Evolutionary conservation across 1,140 invertebrate species (phyloP), one percentile per base, ranked within the genome.

Genomic region (Cyclargus thomasi): DNA sequence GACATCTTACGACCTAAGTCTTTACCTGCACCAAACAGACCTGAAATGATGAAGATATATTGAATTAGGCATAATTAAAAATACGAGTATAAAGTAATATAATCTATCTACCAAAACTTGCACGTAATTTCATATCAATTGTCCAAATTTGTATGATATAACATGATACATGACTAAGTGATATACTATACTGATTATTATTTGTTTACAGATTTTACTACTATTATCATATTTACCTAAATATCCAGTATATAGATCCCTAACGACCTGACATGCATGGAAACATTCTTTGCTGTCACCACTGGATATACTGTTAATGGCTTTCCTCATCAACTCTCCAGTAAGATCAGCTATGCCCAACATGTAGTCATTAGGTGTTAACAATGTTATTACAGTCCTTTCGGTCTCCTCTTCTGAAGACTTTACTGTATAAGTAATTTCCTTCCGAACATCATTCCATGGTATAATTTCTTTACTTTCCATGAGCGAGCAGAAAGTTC

Each of bases 331-430:
- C 21, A 98, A 80, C 85, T 98, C 97, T 0, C 97, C 97, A 4
- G 96, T 97, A 10, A 97, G 90, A 90, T 98, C 97, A 7, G 95
- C 94, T 53, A 98, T 85, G 1, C 97, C 97, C n/a, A 98, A 84
- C 73, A 98, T 93, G 76, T 94, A 97, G 74, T 97, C 96, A 53
- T 81, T 83, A 0, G 93, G 93, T 14, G 93, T 91, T 39, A 96
- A 80, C 73, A 88, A 73, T 36, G 82, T 88, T 0, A 66, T 63
- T 20, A 78, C 69, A 59, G 16, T 74, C 23, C 72, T 66, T 22
- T 69, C 78, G 47, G 35, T 69, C 23, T 76, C 75, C 35, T 80
- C 75, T 53, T 71, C 74, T 10, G 64, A 55, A 53, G 79, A 76
- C 67, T 71, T 74, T 8, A 81, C 66, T 17, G 8, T 63, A 76